phyloP scores from a whole-genome alignment of 2,888 invertebrate species.

The Drosophila kambysellisi region DNA sequence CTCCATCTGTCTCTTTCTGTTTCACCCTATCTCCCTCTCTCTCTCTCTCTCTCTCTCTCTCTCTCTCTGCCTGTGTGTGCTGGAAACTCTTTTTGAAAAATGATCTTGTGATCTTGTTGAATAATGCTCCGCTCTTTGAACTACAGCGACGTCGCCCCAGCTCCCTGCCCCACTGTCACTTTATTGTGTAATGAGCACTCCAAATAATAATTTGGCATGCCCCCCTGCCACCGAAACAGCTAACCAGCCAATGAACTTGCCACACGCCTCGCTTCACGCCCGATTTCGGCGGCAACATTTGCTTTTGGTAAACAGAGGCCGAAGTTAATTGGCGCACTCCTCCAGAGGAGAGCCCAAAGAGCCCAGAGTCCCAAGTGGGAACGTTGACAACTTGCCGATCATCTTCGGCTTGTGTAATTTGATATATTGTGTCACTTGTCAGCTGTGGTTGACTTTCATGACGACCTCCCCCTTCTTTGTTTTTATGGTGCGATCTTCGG shows the following conservation, averaged over 20 bases:
- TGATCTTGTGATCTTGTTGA: constrained; percentile 79
- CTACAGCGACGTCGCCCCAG: constrained; percentile 20
- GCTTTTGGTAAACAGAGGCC: constrained; percentile 76
- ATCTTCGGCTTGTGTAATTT: constrained; percentile 78
- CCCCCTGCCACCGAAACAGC: constrained; percentile 1
- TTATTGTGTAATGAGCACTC: constrained; percentile 82
- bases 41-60: constrained; percentile 4
- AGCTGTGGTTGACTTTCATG: constrained; percentile 76
- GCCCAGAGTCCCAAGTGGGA: not conserved
- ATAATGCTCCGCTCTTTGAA: constrained; percentile 64
- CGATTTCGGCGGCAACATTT: constrained; percentile 64
- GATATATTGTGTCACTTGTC: constrained; percentile 81
- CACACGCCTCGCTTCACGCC: constrained; percentile 79
- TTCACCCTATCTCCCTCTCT: not conserved
- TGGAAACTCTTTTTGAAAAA: constrained; percentile 70
- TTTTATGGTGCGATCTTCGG: constrained; percentile 60
- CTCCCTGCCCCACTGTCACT: constrained; percentile 43
- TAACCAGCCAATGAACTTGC: constrained; percentile 36
- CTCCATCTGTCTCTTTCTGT: too few species aligned
- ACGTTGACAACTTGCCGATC: constrained; percentile 79
- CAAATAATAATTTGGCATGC: constrained; percentile 82
- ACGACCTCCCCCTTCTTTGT: constrained; percentile 42
- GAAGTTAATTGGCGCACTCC: constrained; percentile 81
- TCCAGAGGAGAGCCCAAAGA: constrained; percentile 7
- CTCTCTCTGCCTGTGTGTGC: not conserved